Percentiles rank a stretch among this genome's conserved stretches.
Conservation (phyloP, 2,797 vertebrate species). For the Rhodeus uyekii region DNA sequence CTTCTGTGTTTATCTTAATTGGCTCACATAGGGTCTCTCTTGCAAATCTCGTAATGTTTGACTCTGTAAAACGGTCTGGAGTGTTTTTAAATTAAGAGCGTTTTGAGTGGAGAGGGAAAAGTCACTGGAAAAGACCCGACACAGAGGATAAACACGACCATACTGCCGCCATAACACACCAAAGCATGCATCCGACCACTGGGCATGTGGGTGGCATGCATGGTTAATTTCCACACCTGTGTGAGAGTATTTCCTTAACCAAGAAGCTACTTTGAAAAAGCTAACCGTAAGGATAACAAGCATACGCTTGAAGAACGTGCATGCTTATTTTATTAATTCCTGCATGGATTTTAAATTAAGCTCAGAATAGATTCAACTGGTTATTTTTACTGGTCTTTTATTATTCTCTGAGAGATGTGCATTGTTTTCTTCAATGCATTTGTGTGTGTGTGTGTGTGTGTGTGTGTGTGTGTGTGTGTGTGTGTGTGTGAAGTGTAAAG, state of each 20-base stretch:
- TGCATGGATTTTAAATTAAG: neutral
- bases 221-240: slow-evolving; percentile 43
- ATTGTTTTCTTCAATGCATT: neutral
- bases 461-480: too few species aligned
- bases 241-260: slow-evolving; percentile 26
- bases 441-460: too few species aligned
- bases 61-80: slow-evolving; percentile 77
- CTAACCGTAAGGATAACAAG: neutral
- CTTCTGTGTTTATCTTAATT: slow-evolving; percentile 47
- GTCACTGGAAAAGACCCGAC: slow-evolving; percentile 48
- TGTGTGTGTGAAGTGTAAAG: neutral
- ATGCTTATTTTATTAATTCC: slow-evolving; percentile 1
- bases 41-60: slow-evolving; percentile 73
- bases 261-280: neutral
- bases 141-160: slow-evolving; percentile 61
- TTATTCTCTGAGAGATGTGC: slow-evolving; percentile 7
- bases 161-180: slow-evolving; percentile 24
- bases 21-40: slow-evolving; percentile 43
- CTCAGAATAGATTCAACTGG: neutral
- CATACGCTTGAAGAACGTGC: neutral
- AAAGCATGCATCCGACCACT: slow-evolving; percentile 17
- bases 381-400: neutral
- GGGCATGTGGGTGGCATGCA: slow-evolving; percentile 38
- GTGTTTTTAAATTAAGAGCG: slow-evolving; percentile 71
- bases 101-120: slow-evolving; percentile 66